phyloP scores from a whole-genome alignment of 1,140 invertebrate species.

The Zeugodacus cucurbitae region DNA sequence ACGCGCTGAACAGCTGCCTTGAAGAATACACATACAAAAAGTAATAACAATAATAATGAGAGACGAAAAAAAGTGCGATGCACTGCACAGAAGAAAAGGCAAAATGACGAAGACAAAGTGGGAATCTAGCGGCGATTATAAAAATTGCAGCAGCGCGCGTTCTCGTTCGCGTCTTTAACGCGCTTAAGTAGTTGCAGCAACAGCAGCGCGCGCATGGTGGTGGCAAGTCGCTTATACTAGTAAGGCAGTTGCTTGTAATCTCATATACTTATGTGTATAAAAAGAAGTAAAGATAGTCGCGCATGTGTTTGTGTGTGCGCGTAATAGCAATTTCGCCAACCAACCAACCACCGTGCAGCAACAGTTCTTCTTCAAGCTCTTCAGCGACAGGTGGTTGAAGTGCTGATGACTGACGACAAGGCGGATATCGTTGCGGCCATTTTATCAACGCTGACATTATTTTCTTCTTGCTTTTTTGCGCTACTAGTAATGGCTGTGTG shows the following conservation, averaged over 20 bases:
- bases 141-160: not conserved
- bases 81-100: slow-evolving; percentile 19
- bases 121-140: slow-evolving; percentile 34
- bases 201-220: not conserved
- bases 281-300: not conserved
- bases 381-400: slow-evolving; percentile 18
- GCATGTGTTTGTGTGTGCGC: not conserved
- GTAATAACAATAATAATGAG: not conserved
- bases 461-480: not conserved
- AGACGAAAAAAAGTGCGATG: not conserved
- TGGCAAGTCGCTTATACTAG: not conserved
- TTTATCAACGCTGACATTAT: slow-evolving; percentile 15
- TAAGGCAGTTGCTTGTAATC: not conserved
- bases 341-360: slow-evolving; percentile 24
- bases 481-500: not conserved
- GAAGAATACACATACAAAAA: not conserved
- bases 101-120: slow-evolving; percentile 31
- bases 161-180: not conserved
- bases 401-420: slow-evolving; percentile 29
- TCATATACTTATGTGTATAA: not conserved
- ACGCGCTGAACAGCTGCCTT: not conserved
- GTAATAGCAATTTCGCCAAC: not conserved
- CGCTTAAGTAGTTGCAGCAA: not conserved
- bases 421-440: slow-evolving; percentile 33
- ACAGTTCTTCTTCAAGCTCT: not conserved